Conservation (phyloP, 2,888 invertebrate species). For the Euspilapteryx auroguttella region DNA sequence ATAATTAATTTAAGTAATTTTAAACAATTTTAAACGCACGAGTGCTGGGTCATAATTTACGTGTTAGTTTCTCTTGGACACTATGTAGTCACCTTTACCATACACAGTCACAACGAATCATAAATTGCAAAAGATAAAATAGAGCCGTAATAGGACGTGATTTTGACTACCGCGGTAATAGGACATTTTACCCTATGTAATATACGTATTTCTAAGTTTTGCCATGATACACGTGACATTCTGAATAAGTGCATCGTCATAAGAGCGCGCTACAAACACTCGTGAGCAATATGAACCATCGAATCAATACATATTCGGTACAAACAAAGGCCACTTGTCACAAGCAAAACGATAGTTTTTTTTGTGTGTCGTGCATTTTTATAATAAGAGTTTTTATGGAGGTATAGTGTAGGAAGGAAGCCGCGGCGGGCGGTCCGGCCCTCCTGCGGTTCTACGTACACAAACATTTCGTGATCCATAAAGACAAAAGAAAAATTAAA, state of each 20-base stretch:
- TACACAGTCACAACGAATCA: too few species aligned
- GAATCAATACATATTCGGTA: conserved; percentile 54
- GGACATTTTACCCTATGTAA: too few species aligned
- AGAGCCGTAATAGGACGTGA: too few species aligned
- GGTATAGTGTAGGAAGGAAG: conserved; percentile 55
- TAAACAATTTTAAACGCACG: too few species aligned
- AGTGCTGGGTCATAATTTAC: too few species aligned
- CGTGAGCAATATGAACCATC: conserved; percentile 42
- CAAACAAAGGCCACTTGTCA: conserved; percentile 57
- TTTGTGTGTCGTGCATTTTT: conserved; percentile 52
- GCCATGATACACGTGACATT: too few species aligned
- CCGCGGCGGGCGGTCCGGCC: conserved; percentile 48
- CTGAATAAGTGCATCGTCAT: conserved; percentile 28
- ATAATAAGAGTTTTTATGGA: conserved; percentile 50
- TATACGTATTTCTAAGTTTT: too few species aligned
- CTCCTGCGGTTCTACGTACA: conserved; percentile 48
- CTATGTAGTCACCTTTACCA: too few species aligned
- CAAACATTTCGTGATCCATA: conserved; percentile 60
- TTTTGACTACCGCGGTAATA: too few species aligned
- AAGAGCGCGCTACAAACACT: conserved; percentile 42
- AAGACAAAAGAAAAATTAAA: conserved; percentile 59
- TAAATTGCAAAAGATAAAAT: too few species aligned
- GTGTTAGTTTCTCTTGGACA: too few species aligned
- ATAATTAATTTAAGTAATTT: too few species aligned
- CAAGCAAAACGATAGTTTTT: conserved; percentile 40